Evolutionary conservation across 1,140 invertebrate species (phyloP), one percentile per base, ranked within the genome.

Genomic region (Marisa cornuarietis): DNA sequence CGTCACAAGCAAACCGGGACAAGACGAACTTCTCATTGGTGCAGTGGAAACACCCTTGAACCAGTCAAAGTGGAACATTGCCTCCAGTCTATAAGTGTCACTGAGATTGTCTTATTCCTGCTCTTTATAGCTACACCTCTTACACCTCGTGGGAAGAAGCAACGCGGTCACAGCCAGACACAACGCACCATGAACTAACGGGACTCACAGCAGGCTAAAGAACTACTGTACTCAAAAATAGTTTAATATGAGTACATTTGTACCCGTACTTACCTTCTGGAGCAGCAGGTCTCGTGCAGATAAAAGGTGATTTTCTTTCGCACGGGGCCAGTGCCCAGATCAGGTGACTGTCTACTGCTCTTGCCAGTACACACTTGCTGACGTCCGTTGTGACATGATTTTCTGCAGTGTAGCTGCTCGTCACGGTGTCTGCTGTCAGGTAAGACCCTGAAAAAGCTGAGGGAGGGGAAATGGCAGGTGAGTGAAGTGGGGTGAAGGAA

Each of bases 281-380:
- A 13, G 74, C 74, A 24, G 74, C 74, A 65, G 74, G 42, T 14
- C 74, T 58, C 31, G 16, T 61, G 24, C 74, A 76, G 18, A 76
- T 22, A 66, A 66, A 66, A 5, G 61, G 6, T 7, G 62, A 42
- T 18, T 62, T 54, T 18, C 62, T 31, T 13, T 20, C 9, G 26
- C 74, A 76, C 0, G 74, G 74, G 3, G 74, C 74, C 14, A 65
- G 22, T 18, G 54, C 62, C 74, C 74, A 76, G 20, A 76, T 61
- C 31, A 76, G 1, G 26, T 49, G 54, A 14, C 16, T 9, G 54
- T 58, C 54, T 9, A 4, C 54, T 18, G 54, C 54, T 58, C 54
- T 11, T 14, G 54, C 54, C 11, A 58, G 54, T 1, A 58, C 16
- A 18, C 54, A 58, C 54, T 58, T 11, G 54, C 54, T 58, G 54